Conservation (phyloP, 2,113 vertebrate species). For the Hemicordylus capensis region DNA sequence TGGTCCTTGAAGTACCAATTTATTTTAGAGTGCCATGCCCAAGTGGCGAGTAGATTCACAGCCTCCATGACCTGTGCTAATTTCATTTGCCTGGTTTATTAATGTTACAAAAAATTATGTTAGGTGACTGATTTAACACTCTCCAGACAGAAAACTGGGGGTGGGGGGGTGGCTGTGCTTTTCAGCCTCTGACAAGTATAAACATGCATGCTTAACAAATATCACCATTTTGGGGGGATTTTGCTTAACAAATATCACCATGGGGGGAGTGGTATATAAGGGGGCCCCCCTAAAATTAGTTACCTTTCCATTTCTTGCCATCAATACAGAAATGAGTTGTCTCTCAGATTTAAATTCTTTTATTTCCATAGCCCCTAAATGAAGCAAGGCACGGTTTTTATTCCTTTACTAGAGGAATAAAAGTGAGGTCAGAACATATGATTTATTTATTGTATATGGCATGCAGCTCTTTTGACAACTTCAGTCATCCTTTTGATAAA, state of each 20-base stretch:
- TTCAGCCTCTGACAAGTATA: not conserved
- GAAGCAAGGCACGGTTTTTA: not conserved
- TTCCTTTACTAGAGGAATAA: not conserved
- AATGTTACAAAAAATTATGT: slow-evolving; percentile 46
- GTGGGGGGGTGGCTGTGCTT: too few relatives aligned
- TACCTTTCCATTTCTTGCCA: not conserved
- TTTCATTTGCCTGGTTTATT: slow-evolving; percentile 67
- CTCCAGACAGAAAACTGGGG: not conserved
- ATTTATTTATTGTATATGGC: not conserved
- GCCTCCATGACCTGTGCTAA: slow-evolving; percentile 48
- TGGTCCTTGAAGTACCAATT: slow-evolving; percentile 49
- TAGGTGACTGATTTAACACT: slow-evolving; percentile 36
- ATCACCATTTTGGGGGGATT: too few relatives aligned
- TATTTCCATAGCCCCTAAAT: not conserved
- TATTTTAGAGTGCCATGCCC: slow-evolving; percentile 52
- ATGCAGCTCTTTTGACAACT: not conserved
- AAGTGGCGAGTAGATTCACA: slow-evolving; percentile 41
- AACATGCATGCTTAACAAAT: not conserved
- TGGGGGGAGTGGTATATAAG: not conserved
- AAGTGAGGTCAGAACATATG: not conserved
- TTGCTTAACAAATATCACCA: not conserved
- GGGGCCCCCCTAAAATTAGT: not conserved
- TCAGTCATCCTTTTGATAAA: not conserved
- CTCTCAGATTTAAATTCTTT: not conserved
- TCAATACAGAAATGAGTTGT: not conserved